These are phyloP conservation scores for Chlamydotis undulata DNA, from an alignment of 2,113 vertebrate species.

Conservation along the genomic window DNA sequence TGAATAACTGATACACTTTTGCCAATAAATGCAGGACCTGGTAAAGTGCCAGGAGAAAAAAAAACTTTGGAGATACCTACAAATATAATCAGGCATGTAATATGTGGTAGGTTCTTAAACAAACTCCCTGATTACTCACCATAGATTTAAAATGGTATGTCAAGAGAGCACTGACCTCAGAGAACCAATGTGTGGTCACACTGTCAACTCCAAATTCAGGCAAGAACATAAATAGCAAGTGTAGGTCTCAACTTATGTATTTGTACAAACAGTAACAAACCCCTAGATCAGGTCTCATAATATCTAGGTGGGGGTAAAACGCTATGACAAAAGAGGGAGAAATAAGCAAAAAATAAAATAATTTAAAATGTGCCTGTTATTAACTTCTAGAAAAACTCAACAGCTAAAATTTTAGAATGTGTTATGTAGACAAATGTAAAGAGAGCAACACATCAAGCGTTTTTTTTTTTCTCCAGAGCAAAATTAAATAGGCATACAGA, in stretches of 20 bases:
- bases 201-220: neutral
- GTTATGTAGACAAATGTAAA: neutral
- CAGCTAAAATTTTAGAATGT: neutral
- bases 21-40: neutral
- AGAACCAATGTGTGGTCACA: neutral
- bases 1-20: neutral
- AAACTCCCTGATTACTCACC: neutral
- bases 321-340: neutral
- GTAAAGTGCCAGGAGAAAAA: neutral
- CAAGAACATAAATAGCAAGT: neutral
- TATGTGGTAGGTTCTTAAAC: neutral
- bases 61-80: neutral
- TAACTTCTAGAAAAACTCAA: neutral
- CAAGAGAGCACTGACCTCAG: neutral
- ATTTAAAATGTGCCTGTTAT: neutral
- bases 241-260: neutral
- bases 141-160: neutral
- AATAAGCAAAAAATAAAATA: neutral
- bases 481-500: constrained; percentile 9
- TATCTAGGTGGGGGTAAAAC: neutral
- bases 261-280: neutral
- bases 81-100: neutral
- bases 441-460: neutral
- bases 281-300: neutral
- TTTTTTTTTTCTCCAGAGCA: neutral